These are phyloP conservation scores for Melipona quadrifasciata DNA, from an alignment of 1,140 invertebrate genomes.

Conservation along the genomic window DNA sequence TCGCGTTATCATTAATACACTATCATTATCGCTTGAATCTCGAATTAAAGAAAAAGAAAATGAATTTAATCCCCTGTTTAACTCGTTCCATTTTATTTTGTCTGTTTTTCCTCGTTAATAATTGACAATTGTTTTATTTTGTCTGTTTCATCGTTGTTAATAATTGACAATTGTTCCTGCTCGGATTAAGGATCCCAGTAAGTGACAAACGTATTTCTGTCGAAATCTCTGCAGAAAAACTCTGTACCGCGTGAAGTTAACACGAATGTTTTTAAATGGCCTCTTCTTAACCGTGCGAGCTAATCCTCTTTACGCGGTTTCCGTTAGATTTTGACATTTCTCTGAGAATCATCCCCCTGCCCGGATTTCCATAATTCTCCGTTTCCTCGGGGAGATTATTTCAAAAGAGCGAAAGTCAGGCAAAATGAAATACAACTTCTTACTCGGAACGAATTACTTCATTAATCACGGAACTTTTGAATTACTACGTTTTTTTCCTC, in stretches of 20 bases:
- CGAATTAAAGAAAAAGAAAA: too few relatives aligned
- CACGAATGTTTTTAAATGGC: not conserved
- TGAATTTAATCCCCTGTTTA: too few relatives aligned
- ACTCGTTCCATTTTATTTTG: too few relatives aligned
- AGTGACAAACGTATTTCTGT: too few relatives aligned
- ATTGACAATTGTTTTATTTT: too few relatives aligned
- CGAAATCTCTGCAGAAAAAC: not conserved
- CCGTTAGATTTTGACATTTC: not conserved
- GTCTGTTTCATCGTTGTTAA: too few relatives aligned
- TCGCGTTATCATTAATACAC: too few relatives aligned
- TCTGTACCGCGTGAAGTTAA: not conserved
- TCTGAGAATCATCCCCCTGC: not conserved
- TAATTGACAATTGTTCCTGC: too few relatives aligned
- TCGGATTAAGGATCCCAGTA: too few relatives aligned
- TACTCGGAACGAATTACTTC: conserved; percentile 46
- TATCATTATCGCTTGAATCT: too few relatives aligned
- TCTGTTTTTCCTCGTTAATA: too few relatives aligned
- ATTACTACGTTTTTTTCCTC: not conserved
- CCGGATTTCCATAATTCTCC: conserved; percentile 11
- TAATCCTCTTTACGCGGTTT: not conserved
- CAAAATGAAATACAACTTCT: conserved; percentile 48
- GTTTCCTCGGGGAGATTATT: conserved; percentile 27
- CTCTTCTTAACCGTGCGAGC: not conserved
- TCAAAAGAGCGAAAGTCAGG: conserved; percentile 11
- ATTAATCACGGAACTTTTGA: conserved; percentile 44